phyloP scores from a whole-genome alignment of 1,140 invertebrate genomes.

The Brachionus rotundiformis region DNA sequence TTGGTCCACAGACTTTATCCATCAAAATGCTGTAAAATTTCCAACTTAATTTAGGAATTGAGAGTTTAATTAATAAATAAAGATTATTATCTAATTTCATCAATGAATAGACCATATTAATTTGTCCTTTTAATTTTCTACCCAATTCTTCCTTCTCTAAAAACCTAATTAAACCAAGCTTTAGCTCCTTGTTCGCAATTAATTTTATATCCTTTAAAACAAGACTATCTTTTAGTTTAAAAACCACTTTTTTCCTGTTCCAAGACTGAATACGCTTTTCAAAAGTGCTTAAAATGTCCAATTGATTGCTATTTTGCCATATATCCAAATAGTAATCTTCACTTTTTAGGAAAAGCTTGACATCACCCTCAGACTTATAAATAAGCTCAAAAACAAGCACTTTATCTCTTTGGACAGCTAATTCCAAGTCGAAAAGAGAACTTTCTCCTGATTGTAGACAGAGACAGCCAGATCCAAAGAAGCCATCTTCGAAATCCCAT shows the following conservation, averaged over 20 bases:
- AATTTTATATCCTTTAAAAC: background rate
- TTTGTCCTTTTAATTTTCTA: background rate
- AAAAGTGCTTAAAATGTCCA: background rate
- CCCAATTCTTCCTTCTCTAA: background rate
- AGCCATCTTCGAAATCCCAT: slow-evolving; percentile 43
- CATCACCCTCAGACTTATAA: background rate
- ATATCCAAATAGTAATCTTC: too few species aligned
- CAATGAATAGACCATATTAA: background rate
- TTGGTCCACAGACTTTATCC: background rate
- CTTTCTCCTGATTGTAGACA: background rate
- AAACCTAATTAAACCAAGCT: slow-evolving; percentile 8
- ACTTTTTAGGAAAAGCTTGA: background rate
- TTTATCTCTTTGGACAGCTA: background rate
- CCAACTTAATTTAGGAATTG: background rate
- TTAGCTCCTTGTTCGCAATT: background rate
- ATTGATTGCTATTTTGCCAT: background rate
- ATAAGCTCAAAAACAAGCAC: background rate
- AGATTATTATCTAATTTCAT: slow-evolving; percentile 4
- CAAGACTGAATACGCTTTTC: background rate
- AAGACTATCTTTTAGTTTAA: background rate
- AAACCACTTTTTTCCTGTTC: background rate
- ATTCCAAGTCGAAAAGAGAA: background rate
- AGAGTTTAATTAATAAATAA: slow-evolving; percentile 1
- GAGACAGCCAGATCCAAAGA: slow-evolving; percentile 2
- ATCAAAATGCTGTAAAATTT: slow-evolving; percentile 7